Evolutionary conservation across 2,113 vertebrate species (phyloP), one percentile per base, ranked within the genome.

Genomic region (Catagonus wagneri): DNA sequence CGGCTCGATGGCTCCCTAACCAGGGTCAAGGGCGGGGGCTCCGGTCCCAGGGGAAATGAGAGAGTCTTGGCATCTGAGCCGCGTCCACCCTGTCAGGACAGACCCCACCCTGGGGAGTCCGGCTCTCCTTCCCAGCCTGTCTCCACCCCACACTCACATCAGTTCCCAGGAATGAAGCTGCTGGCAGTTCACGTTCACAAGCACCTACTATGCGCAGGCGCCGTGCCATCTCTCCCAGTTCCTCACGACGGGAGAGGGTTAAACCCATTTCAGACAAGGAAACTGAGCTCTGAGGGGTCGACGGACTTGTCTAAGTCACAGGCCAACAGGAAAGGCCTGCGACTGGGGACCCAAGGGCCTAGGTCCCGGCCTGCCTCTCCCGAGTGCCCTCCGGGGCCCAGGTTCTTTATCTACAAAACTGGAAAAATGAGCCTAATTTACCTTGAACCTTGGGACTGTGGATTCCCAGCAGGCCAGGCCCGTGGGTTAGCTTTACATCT

Each of bases 81-180:
- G 19, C 6, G 12, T 17, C 27, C 74, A 7, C 60, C 9, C 0
- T 11, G 1, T 2, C 25, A 32, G 29, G 25, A 25, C 16, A 2
- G 93, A 23, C 50, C 50, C 50, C 10, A 52, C 60, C 16, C 23
- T 36, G 61, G 60, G 76, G 27, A 65, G 10, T 44, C 15, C 58
- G 52, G 16, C 58, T 22, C 60, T 63, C 44, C 34, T 58, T 11
- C 36, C 68, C 79, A 2, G 34, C 23, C 36, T 13, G 27, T n/a
- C 19, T 61, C 19, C 23, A 8, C 15, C 61, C 11, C 11, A 0
- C 6, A 17, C 52, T 20, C 20, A 9, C 44, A 20, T 4, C n/a
- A 36, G 5, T 14, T 29, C 63, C 56, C 39, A 32, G 56, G 44
- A 32, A n/a, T 27, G 29, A 17, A 22, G 56, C 15, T 14, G 4